Evolutionary conservation across 2,113 vertebrate genomes (phyloP).

Genomic region (Syngnathoides biaculeatus): DNA sequence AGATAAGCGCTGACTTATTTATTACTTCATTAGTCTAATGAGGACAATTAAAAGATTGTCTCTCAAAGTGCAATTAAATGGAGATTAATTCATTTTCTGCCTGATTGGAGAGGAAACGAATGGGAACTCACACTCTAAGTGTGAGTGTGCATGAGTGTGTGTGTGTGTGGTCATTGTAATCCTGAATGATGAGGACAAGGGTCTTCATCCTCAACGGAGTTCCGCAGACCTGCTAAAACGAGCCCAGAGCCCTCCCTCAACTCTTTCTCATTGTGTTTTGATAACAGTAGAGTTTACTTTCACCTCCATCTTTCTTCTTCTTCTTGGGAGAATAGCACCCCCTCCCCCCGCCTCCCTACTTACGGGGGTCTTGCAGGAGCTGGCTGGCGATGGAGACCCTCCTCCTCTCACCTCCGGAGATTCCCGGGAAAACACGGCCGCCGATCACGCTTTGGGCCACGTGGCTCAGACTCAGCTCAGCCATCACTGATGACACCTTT

Average conservation of each 20-base stretch:
- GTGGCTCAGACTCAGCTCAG: slow-evolving; percentile 84
- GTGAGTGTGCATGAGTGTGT: slow-evolving; percentile 33
- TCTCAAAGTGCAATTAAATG: slow-evolving; percentile 72
- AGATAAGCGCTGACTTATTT: slow-evolving; percentile 42
- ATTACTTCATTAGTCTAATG: slow-evolving; percentile 72
- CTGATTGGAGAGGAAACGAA: slow-evolving; percentile 73
- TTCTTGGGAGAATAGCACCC: neutral
- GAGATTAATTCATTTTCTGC: slow-evolving; percentile 79
- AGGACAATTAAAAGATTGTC: slow-evolving; percentile 78
- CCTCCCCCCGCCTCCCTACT: too few species aligned
- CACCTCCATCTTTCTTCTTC: slow-evolving; percentile 28
- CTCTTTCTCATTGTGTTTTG: slow-evolving; percentile 55
- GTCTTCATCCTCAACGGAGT: slow-evolving; percentile 50
- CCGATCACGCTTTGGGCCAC: slow-evolving; percentile 86
- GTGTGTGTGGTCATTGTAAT: slow-evolving; percentile 61
- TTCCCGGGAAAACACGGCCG: slow-evolving; percentile 77
- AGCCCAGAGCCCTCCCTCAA: slow-evolving; percentile 47
- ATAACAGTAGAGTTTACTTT: slow-evolving; percentile 65
- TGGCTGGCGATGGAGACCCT: slow-evolving; percentile 91
- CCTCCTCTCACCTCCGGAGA: slow-evolving; percentile 87
- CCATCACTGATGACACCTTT: slow-evolving; percentile 85
- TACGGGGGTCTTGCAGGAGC: slow-evolving; percentile 91
- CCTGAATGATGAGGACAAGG: slow-evolving; percentile 63
- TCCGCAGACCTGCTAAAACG: slow-evolving; percentile 64
- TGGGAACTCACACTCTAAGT: slow-evolving; percentile 64